These are phyloP conservation scores for Tretioscincus oriximinensis DNA, from an alignment of 2,113 vertebrate genomes.

Conservation along the genomic window DNA sequence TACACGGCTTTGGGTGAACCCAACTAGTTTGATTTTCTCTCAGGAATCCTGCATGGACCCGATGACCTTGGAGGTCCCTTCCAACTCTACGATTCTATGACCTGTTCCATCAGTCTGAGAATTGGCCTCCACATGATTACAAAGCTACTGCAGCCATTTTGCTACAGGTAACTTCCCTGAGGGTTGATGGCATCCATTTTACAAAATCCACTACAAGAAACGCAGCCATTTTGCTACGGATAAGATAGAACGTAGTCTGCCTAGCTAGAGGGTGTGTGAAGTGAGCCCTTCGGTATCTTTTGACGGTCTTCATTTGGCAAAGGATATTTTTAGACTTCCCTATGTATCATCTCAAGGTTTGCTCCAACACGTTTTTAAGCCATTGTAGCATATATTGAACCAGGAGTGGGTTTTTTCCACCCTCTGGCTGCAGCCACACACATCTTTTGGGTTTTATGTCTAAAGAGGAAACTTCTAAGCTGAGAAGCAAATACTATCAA, in stretches of 20 bases:
- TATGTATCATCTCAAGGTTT: background rate
- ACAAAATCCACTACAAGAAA: background rate
- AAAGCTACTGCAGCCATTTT: background rate
- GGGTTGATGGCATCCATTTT: background rate
- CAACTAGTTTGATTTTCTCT: background rate
- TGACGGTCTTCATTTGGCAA: background rate
- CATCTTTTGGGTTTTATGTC: no score
- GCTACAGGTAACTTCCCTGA: background rate
- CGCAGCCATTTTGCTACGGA: background rate
- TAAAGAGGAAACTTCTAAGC: no score
- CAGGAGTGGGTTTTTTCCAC: background rate
- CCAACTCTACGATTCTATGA: no score
- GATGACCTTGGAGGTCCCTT: no score
- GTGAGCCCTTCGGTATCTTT: conserved; percentile 7
- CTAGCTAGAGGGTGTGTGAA: background rate
- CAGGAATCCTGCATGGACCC: background rate
- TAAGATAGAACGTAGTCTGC: background rate
- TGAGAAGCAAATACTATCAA: no score
- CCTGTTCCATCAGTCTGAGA: background rate
- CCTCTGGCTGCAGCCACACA: background rate
- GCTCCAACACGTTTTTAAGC: background rate
- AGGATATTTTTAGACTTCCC: background rate
- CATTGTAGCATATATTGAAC: background rate
- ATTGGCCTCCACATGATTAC: background rate
- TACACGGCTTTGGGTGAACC: background rate